Percentiles rank a stretch among this genome's conserved stretches.
phyloP scores from a whole-genome alignment of 2,888 invertebrate genomes.

The Criorhina ranunculi region DNA sequence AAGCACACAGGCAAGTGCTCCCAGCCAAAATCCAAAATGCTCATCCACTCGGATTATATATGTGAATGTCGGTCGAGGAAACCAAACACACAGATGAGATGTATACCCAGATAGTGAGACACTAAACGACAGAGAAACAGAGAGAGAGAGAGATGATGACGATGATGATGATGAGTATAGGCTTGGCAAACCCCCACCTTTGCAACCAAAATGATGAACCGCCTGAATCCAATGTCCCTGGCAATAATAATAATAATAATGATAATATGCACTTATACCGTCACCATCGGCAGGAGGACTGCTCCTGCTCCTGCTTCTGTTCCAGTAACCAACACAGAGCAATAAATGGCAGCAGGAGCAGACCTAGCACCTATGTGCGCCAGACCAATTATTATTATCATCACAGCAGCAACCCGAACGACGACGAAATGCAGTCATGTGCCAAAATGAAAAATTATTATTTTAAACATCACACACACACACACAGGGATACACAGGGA shows the following conservation, averaged over 20 bases:
- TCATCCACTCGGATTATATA: conserved; percentile 51
- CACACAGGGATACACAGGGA: background rate
- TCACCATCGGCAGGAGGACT: conserved; percentile 53
- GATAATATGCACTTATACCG: conserved; percentile 77
- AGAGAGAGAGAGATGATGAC: conserved; percentile 8
- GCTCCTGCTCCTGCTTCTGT: conserved; percentile 15
- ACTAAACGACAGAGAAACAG: conserved; percentile 11
- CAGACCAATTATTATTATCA: conserved; percentile 77
- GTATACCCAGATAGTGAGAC: conserved; percentile 14
- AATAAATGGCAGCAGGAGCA: conserved; percentile 39
- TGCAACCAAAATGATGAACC: conserved; percentile 67
- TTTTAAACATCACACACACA: conserved; percentile 72
- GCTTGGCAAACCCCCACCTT: background rate
- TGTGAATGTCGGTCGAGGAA: conserved; percentile 64
- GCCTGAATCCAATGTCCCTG: conserved; percentile 55
- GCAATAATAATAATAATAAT: conserved; percentile 73
- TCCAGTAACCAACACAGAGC: conserved; percentile 35
- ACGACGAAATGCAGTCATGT: conserved; percentile 77
- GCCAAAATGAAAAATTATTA: conserved; percentile 77
- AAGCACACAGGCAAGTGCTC: conserved; percentile 47
- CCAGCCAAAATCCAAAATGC: conserved; percentile 66
- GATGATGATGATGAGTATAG: background rate
- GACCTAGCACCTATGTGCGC: conserved; percentile 71
- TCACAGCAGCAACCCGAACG: conserved; percentile 67
- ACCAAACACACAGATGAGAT: conserved; percentile 59